Conservation (phyloP, 2,888 invertebrate species). For the Lysandra bellargus region DNA sequence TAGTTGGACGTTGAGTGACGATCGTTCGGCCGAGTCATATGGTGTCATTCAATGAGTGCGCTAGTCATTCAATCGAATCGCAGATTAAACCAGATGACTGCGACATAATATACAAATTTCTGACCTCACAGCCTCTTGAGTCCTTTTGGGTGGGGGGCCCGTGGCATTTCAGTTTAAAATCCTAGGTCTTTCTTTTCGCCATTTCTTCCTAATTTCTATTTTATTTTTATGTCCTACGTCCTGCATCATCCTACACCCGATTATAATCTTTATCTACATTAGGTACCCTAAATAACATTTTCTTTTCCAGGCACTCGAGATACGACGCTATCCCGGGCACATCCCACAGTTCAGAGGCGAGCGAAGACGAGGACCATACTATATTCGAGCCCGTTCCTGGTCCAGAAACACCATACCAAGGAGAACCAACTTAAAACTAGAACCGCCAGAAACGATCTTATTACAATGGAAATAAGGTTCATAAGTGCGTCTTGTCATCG, state of each 20-base stretch:
- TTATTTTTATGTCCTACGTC: not conserved
- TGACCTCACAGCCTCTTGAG: too few relatives aligned
- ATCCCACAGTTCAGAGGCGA: constrained; percentile 46
- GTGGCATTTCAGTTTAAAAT: too few relatives aligned
- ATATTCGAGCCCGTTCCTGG: constrained; percentile 39
- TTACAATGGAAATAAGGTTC: not conserved
- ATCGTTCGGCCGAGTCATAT: too few relatives aligned
- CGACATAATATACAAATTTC: too few relatives aligned
- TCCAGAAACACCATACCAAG: constrained; percentile 45
- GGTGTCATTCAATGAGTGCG: too few relatives aligned
- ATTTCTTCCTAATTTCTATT: not conserved
- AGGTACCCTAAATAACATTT: constrained; percentile 23
- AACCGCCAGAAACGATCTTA: not conserved
- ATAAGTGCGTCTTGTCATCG: too few relatives aligned
- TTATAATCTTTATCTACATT: not conserved
- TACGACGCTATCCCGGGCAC: constrained; percentile 64
- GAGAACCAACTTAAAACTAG: constrained; percentile 46
- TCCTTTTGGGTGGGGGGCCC: too few relatives aligned
- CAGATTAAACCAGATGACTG: too few relatives aligned
- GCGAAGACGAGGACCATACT: constrained; percentile 40
- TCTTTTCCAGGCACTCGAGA: constrained; percentile 55
- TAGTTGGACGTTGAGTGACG: too few relatives aligned
- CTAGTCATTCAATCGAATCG: too few relatives aligned
- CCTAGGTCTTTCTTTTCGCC: too few relatives aligned
- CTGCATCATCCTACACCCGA: not conserved